These are phyloP conservation scores for Semnornis frantzii DNA, from an alignment of 2,113 vertebrate genomes.

Conservation along the genomic window DNA sequence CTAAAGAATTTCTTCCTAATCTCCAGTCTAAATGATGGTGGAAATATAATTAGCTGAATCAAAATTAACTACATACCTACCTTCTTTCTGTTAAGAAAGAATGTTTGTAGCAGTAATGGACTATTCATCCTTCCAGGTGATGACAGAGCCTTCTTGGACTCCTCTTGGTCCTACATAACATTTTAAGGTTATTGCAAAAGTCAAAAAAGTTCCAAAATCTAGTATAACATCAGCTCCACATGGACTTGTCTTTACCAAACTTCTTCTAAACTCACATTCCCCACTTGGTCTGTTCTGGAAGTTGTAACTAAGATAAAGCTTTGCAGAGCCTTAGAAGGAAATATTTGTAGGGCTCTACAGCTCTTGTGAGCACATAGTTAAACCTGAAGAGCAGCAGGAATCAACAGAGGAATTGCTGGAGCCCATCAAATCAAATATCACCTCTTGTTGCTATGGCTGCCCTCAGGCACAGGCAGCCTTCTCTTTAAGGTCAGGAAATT, in stretches of 20 bases:
- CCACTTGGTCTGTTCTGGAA: neutral
- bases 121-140: neutral
- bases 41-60: neutral
- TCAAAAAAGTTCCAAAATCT: neutral
- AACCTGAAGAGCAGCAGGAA: neutral
- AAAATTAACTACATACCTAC: neutral
- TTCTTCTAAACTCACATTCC: neutral
- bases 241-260: neutral
- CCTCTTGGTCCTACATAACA: neutral
- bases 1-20: too few species aligned
- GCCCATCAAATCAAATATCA: neutral
- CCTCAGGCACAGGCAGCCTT: neutral
- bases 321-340: neutral
- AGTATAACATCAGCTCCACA: neutral
- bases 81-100: neutral
- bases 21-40: neutral
- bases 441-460: neutral
- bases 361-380: neutral
- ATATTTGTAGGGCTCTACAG: neutral
- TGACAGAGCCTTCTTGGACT: neutral
- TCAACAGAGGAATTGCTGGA: neutral
- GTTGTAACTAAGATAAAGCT: neutral
- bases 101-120: neutral
- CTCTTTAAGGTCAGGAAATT: neutral
- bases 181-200: neutral